These are phyloP conservation scores for Hirudinaria manillensis DNA, from an alignment of 2,888 invertebrate genomes.

Conservation along the genomic window DNA sequence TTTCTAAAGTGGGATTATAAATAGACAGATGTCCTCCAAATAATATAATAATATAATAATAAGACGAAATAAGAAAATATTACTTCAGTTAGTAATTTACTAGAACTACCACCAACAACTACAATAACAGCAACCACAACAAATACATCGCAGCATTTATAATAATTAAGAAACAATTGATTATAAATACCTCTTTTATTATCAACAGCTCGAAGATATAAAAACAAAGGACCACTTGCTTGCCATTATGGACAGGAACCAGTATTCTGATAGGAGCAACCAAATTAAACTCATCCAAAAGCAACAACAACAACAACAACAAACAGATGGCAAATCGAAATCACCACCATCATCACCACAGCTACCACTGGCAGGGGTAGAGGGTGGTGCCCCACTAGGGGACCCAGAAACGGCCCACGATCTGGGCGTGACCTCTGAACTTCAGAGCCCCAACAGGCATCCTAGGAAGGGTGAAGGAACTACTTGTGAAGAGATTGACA, in stretches of 20 bases:
- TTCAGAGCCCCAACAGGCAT: background rate
- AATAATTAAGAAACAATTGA: too few species aligned
- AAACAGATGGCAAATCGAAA: background rate
- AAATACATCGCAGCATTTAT: too few species aligned
- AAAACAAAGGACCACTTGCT: conserved; percentile 25
- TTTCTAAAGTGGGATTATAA: too few species aligned
- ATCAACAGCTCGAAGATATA: conserved; percentile 5
- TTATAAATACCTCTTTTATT: too few species aligned
- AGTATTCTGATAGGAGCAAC: conserved; percentile 19
- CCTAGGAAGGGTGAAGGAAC: conserved; percentile 20
- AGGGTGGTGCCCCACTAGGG: background rate
- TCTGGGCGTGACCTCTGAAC: background rate
- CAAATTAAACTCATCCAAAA: conserved; percentile 19
- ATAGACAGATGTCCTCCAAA: too few species aligned
- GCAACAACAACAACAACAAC: conserved; percentile 25
- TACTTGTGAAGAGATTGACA: background rate
- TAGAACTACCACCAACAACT: too few species aligned
- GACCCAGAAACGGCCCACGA: background rate
- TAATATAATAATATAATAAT: too few species aligned
- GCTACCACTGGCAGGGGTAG: background rate
- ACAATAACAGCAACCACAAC: too few species aligned
- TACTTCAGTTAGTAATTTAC: too few species aligned
- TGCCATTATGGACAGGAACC: conserved; percentile 22
- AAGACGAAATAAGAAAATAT: too few species aligned
- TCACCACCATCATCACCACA: background rate